Evolutionary conservation across 2,113 vertebrate genomes (phyloP).

Genomic region (Catagonus wagneri): DNA sequence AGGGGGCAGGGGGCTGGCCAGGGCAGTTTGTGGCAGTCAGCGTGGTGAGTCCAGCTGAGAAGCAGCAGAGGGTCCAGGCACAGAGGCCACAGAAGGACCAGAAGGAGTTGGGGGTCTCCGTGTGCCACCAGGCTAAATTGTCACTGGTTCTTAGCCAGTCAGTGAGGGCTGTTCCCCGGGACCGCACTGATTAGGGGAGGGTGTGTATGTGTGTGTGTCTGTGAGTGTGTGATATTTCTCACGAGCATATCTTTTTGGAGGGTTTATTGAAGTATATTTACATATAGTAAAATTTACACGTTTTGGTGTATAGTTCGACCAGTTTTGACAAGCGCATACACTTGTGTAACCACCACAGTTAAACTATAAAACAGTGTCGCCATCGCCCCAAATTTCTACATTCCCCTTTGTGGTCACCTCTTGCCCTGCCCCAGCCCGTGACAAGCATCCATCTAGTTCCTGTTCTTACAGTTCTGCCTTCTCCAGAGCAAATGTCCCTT

Average conservation of each 20-base stretch:
- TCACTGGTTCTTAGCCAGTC: background rate
- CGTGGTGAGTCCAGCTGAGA: background rate
- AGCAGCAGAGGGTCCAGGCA: background rate
- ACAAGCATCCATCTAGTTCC: too few relatives aligned
- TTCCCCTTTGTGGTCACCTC: background rate
- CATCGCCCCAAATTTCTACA: background rate
- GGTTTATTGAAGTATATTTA: background rate
- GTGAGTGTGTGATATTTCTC: background rate
- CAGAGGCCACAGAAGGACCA: background rate
- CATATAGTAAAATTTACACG: background rate
- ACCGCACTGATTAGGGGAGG: background rate
- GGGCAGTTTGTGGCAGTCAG: background rate
- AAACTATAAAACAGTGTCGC: background rate
- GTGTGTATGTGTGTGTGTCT: background rate
- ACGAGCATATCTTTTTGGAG: background rate
- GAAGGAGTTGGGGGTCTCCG: background rate
- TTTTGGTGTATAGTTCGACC: background rate
- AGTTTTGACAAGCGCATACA: background rate
- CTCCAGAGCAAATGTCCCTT: background rate
- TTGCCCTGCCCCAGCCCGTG: background rate
- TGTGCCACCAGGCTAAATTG: background rate
- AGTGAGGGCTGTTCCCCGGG: background rate
- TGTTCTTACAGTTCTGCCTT: background rate
- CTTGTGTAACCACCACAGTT: background rate
- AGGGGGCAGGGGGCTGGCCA: rapidly evolving